Base-by-base conservation (phyloP, 2,113 vertebrate species). In the Poeciliopsis turrubarensis region DNA sequence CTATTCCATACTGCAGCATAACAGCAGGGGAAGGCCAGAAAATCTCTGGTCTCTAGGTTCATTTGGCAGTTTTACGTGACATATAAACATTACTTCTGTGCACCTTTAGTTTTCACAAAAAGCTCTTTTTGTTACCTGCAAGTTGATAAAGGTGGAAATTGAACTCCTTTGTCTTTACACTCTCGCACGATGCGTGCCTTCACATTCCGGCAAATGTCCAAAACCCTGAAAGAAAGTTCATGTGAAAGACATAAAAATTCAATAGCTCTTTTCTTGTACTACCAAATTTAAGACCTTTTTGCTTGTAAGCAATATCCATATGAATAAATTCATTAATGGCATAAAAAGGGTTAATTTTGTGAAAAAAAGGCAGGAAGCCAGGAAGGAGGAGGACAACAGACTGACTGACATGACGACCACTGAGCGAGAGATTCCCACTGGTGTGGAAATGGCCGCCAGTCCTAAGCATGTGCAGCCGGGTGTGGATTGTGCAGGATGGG, bases 121-220 rank as follows among this genome's bases (percentile, higher is more conserved):
- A n/a, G 4, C 32, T 3, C 1, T 34, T 41, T 29, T 66, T 57
- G 39, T 71, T 92, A 99, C 98, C 98, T 97, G 96, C 98, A 99
- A 22, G 98, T 96, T 47, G 96, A 96, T 81, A 99, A 84, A 2
- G 98, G 97, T 41, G 95, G 82, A 92, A 98, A 99, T 81, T 99
- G 98, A 77, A 99, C 98, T 82, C 97, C 98, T 76, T 82, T 98
- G 73, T 98, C 97, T 95, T 98, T 99, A 91, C 98, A 99, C 89
- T 99, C 98, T 84, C 90, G 93, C 84, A 92, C 83, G 87, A 99
- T 97, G 87, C 98, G 95, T 77, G 97, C 97, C 84, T 99, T 99
- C 17, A 99, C 97, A 72, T 99, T 99, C 86, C 96, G 95, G 91
- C 98, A 99, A 76, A 99, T 95, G 92, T 99, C 97, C 90, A 99